Conservation (phyloP, 1,140 invertebrate genomes). For the Nymphalis io region DNA sequence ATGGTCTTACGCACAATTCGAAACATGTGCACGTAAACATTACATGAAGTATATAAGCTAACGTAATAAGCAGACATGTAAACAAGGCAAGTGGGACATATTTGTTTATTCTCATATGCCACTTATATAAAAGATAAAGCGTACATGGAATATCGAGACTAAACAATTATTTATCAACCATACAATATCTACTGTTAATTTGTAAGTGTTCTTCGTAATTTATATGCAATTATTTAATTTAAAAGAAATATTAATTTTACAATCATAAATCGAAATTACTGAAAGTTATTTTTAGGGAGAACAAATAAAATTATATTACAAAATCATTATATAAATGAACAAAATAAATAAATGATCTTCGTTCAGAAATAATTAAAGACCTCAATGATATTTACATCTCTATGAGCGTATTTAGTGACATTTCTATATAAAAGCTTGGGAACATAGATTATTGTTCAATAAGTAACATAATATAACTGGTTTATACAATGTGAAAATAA, state of each 20-base stretch:
- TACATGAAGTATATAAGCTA: too few relatives aligned
- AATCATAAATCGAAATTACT: too few relatives aligned
- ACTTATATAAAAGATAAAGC: neutral
- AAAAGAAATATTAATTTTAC: too few relatives aligned
- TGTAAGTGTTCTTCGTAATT: too few relatives aligned
- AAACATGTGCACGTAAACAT: too few relatives aligned
- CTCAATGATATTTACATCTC: neutral
- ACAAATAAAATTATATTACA: too few relatives aligned
- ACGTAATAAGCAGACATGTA: neutral
- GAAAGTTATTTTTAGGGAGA: too few relatives aligned
- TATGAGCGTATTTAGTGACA: neutral
- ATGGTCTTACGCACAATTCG: too few relatives aligned
- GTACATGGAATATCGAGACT: neutral
- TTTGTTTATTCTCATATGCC: neutral
- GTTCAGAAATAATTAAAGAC: neutral
- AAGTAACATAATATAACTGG: neutral
- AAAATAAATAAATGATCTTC: neutral
- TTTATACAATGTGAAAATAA: neutral
- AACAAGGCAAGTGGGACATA: neutral
- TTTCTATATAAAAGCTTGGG: conserved; percentile 1
- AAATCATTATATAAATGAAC: neutral
- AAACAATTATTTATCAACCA: neutral
- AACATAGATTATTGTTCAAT: neutral
- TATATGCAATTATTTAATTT: too few relatives aligned
- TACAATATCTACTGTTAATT: neutral